Evolutionary conservation across 2,113 vertebrate species (phyloP), one percentile per base, ranked within the genome.

Genomic region (Diphyllodes magnificus): DNA sequence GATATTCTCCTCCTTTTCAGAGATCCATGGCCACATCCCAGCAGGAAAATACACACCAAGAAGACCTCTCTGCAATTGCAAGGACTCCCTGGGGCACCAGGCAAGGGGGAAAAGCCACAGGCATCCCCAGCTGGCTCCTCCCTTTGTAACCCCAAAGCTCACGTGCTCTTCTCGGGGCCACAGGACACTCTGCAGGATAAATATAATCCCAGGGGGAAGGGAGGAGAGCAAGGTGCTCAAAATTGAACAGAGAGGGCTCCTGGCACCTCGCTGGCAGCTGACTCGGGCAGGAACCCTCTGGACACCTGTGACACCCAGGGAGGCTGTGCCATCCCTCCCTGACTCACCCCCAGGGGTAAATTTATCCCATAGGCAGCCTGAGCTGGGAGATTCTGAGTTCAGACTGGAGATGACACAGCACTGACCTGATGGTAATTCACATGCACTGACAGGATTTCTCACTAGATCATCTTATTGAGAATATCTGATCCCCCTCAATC

Each of bases 51-150:
- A 22, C 30, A 61, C 0, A 3, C 11, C 14, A 51, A 73, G n/a
- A 12, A 63, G 20, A n/a, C 16, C 12, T 16, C 50, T n/a, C 53
- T 59, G 86, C 17, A n/a, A 6, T 7, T n/a, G 23, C 21, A 33
- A n/a, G 78, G 53, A 33, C 9, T 54, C 35, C 54, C 35, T 18
- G 9, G 0, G 0, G 83, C n/a, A 49, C 7, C 24, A 0, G 0
- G 40, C 4, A 35, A 75, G 19, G 51, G 28, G 37, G 61, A 49
- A 54, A 33, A 60, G 76, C 53, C 80, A 54, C 3, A 4, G 69
- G 39, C n/a, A 54, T 4, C 20, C 57, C 33, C 50, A 8, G 40
- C 1, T 6, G 85, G 77, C 44, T 45, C 5, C 39, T 24, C 30
- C 47, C 27, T n/a, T n/a, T 1, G 7, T 13, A 60, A 61, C 59